Conservation (phyloP, 2,888 invertebrate species). For the Sepioteuthis lessoniana region DNA sequence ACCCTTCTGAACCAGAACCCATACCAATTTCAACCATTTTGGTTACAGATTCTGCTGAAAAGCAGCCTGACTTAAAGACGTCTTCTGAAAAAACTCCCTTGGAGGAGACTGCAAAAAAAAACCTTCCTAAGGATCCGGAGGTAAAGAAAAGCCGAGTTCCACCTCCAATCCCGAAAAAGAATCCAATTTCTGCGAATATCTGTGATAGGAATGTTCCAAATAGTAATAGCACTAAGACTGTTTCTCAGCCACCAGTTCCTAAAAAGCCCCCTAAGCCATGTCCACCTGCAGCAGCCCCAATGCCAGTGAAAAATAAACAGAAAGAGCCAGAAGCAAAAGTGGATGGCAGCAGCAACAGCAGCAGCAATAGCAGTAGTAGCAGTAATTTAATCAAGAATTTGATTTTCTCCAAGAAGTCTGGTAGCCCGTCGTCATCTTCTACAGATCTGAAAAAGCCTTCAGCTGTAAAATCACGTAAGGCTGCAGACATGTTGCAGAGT, state of each 20-base stretch:
- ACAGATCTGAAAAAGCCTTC: constrained; percentile 35
- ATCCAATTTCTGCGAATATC: constrained; percentile 16
- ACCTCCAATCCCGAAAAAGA: constrained; percentile 2
- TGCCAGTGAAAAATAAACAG: neutral
- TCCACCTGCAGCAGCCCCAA: neutral
- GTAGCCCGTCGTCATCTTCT: constrained; percentile 21
- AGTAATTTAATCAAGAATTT: neutral
- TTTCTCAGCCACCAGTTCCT: neutral
- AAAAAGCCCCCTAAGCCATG: neutral
- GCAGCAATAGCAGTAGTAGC: neutral
- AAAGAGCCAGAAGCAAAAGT: constrained; percentile 34
- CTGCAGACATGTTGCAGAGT: constrained; percentile 37
- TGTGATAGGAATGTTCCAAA: neutral
- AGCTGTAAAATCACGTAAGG: neutral
- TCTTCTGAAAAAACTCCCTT: neutral
- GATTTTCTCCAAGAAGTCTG: constrained; percentile 24
- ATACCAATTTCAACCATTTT: neutral
- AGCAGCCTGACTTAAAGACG: neutral
- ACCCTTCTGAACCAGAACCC: neutral
- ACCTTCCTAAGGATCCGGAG: neutral
- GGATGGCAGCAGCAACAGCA: neutral
- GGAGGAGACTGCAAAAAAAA: neutral
- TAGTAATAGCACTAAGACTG: neutral
- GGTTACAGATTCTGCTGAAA: neutral
- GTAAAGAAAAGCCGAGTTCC: neutral